Evolutionary conservation across 2,113 vertebrate species (phyloP).

Genomic region (Heliornis fulica): DNA sequence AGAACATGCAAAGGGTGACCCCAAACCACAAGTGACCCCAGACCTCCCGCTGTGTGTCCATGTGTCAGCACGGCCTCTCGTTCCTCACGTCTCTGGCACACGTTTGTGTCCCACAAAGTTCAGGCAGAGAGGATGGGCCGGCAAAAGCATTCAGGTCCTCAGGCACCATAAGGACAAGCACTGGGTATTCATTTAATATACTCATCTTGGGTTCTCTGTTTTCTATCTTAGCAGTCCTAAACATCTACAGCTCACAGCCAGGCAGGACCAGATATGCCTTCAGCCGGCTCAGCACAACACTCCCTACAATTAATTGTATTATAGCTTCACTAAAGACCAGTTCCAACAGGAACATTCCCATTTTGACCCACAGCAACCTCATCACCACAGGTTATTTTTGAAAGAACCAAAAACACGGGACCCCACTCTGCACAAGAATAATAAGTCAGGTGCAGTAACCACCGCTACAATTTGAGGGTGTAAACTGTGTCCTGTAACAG

Average conservation of each 20-base stretch:
- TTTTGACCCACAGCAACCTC: neutral
- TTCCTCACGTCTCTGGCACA: neutral
- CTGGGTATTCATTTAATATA: neutral
- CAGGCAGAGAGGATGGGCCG: neutral
- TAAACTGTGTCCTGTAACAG: neutral
- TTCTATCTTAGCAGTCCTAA: neutral
- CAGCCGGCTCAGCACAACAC: neutral
- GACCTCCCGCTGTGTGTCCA: neutral
- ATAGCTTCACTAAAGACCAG: neutral
- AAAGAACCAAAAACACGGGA: neutral
- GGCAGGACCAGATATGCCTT: neutral
- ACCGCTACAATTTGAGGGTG: neutral
- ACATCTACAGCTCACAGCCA: neutral
- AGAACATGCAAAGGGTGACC: neutral
- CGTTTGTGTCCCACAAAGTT: fast-evolving
- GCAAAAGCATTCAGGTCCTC: neutral
- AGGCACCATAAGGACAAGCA: neutral
- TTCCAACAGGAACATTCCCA: neutral
- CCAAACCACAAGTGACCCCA: neutral
- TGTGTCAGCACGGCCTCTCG: too few relatives aligned
- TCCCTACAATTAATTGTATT: neutral
- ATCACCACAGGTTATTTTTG: neutral
- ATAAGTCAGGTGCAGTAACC: neutral
- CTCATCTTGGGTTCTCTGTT: neutral
- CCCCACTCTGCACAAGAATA: neutral